A percentile compares a stretch with the other conserved stretches of the same genome.
Conservation (phyloP, 1,140 invertebrate species). For the Diprion similis region DNA sequence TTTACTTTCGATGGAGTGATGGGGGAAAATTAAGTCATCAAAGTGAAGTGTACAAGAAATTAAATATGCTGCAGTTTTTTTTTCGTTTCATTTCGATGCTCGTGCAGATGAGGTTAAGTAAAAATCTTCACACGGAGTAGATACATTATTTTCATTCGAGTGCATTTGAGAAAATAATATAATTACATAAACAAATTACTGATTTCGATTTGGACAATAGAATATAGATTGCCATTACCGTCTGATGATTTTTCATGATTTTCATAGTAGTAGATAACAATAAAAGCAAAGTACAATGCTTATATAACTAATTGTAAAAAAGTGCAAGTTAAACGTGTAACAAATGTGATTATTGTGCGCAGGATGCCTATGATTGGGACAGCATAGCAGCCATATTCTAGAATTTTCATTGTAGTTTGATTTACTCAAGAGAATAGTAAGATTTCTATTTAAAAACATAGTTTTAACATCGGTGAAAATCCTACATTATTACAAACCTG, state of each 20-base stretch:
- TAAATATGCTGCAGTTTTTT: too few relatives aligned
- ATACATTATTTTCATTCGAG: too few relatives aligned
- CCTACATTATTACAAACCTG: not conserved
- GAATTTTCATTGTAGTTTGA: not conserved
- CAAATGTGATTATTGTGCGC: not conserved
- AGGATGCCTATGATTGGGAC: not conserved
- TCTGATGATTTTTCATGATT: constrained; percentile 3
- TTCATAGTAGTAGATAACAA: not conserved
- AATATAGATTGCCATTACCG: not conserved
- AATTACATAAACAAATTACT: not conserved
- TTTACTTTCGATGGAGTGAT: too few relatives aligned
- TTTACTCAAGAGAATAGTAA: not conserved
- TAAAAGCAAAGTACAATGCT: not conserved
- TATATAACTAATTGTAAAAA: not conserved
- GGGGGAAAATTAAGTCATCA: too few relatives aligned
- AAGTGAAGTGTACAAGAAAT: too few relatives aligned
- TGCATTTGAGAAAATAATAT: too few relatives aligned
- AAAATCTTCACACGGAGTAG: too few relatives aligned
- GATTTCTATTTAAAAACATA: too few relatives aligned
- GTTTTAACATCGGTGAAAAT: too few relatives aligned
- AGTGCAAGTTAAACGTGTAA: too few relatives aligned
- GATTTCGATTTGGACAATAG: not conserved
- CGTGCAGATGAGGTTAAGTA: too few relatives aligned
- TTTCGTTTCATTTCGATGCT: too few relatives aligned
- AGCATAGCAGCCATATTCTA: not conserved